Conservation (phyloP, 2,113 vertebrate genomes). For the Argyrosomus japonicus region DNA sequence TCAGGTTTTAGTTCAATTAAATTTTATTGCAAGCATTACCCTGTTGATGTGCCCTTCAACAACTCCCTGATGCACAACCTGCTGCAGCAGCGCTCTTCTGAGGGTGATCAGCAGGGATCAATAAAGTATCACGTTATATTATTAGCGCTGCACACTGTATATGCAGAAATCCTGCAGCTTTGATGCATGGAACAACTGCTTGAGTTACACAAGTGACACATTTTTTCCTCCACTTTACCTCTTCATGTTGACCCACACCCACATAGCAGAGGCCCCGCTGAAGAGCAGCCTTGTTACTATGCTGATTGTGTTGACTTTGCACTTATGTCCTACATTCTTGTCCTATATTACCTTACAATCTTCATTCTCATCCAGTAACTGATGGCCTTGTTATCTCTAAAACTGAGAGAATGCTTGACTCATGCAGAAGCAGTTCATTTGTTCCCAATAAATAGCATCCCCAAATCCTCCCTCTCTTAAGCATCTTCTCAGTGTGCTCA, state of each 20-base stretch:
- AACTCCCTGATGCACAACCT: conserved; percentile 29
- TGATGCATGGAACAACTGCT: conserved; percentile 6
- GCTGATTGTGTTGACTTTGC: conserved; percentile 25
- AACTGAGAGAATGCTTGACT: not conserved
- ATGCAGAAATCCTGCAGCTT: conserved; percentile 17
- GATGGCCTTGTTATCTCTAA: conserved; percentile 3
- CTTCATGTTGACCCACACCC: conserved; percentile 47
- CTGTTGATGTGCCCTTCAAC: not conserved
- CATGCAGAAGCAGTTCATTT: conserved; percentile 9
- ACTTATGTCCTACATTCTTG: conserved; percentile 6
- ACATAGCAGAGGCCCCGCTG: conserved; percentile 12
- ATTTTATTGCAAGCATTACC: conserved; percentile 24
- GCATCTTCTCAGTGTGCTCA: conserved; percentile 5
- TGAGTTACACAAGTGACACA: conserved; percentile 29
- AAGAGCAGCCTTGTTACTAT: conserved; percentile 42
- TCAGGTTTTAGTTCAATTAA: conserved; percentile 25
- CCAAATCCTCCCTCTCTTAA: conserved; percentile 13
- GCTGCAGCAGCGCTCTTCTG: conserved; percentile 8
- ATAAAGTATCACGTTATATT: conserved; percentile 24
- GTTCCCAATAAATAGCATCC: conserved; percentile 29
- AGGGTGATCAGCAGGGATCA: conserved; percentile 27
- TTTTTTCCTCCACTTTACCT: conserved; percentile 34
- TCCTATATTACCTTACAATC: conserved; percentile 1
- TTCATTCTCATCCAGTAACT: not conserved
- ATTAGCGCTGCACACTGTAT: conserved; percentile 17